Evolutionary conservation across 2,113 vertebrate species (phyloP), one percentile per base, ranked within the genome.

Genomic region (Choloepus hoffmanni): DNA sequence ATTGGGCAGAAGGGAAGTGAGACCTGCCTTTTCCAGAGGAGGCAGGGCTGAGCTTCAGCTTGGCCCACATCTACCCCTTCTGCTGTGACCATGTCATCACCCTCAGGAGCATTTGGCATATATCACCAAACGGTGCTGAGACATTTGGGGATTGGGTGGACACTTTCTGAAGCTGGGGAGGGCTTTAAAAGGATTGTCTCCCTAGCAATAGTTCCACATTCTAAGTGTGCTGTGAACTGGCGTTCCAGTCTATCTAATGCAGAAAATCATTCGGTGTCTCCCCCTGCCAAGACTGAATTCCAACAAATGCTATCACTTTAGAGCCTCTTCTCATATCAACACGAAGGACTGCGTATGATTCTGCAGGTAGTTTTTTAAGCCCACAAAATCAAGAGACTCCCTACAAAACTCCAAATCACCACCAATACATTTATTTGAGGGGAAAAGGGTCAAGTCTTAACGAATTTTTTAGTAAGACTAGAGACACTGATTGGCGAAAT

Each of bases 371-470:
- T 40, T n/a, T 33, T 30, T 16, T 43, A 85, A 50, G 7, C 30
- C 92, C 81, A 84, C 40, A 84, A 24, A 93, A 84, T 63, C 7
- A 65, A 89, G 43, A 94, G 30, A 33, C 50, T 60, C 58, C 72
- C 78, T 77, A 79, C 68, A 55, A 28, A 91, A 83, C 33, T 97
- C 96, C 94, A 95, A 97, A 96, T 96, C 70, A 97, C 88, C 92
- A 96, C 92, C 50, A 45, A 78, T 76, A 96, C 95, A 92, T 97
- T 98, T 98, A 98, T 97, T 98, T 55, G 78, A 92, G 89, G 86
- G 85, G 72, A 63, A 62, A 36, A 58, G 30, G 73, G 82, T 95
- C 53, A 45, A n/a, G 89, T 90, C 70, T 90, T 68, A 94, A 33
- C 23, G 58, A 85, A 55, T 50, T 89, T 70, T 85, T 58, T 65